Base-by-base conservation (phyloP, 2,797 vertebrate genomes). In the Crocidura indochinensis region DNA sequence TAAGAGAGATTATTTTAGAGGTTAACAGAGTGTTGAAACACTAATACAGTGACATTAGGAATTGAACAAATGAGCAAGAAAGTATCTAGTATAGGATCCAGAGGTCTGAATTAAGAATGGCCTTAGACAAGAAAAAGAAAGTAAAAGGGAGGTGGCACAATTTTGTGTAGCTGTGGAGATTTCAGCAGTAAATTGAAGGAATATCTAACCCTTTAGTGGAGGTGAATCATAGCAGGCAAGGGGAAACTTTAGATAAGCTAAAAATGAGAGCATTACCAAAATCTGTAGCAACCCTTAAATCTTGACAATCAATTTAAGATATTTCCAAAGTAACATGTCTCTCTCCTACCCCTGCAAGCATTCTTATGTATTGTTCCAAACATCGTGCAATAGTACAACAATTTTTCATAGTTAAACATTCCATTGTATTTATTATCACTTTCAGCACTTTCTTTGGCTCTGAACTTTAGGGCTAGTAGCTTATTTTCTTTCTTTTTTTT, bases 161-260 rank as follows among this genome's bases (percentile, higher is more conserved):
- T 77, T 93, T 80, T 93, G 29, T 62, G 44, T 2, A 79, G 24
- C 17, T 74, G 38, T 26, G 8, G 60, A 60, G 19, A 10, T 62
- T 87, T 87, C 87, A 38, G 12, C 64, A 69, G 92, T 24, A 87
- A 90, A 60, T 2, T 44, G 49, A 82, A 49, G 80, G 73, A 49
- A 31, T 60, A 71, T 90, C 15, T 76, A 69, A 71, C 19, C 26
- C 10, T 62, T 68, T 74, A 17, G 26, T 29, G 26, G n/a, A 51
- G 26, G 2, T 31, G 9, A 68, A 19, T 47, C 4, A 12, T 53
- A 20, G 56, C 56, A 17, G 56, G 19, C 19, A 60, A 60, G 29
- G 4, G 29, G 17, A 8, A 3, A 77, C 81, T 81, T 67, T 53
- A 88, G 47, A 11, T 72, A 14, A 44, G 14, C 8, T 31, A 22